Evolutionary conservation across 2,888 invertebrate genomes (phyloP), one percentile per base, ranked within the genome.

Genomic region (Trachelus iudaicus): DNA sequence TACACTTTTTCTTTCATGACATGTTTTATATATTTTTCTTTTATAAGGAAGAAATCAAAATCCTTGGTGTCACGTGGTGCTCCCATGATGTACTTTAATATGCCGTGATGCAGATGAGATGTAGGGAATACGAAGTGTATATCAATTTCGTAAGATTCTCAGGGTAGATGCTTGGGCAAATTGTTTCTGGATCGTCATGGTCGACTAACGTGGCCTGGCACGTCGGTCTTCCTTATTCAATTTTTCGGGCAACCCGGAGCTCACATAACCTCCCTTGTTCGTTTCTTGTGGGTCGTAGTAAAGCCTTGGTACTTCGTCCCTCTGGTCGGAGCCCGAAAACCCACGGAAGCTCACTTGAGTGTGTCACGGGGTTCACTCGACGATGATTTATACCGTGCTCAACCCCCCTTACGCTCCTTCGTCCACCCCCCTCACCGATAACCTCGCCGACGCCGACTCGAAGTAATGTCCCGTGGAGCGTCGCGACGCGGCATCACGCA

Each of bases 121-220:
- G 15, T 15, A 15, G 2, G 40, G 40, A 23, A 69, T 12, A 30
- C 13, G 33, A 33, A 30, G 69, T 68, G 68, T 56, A 68, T 76
- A 78, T 78, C 73, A 76, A 73, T 78, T 78, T 76, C 73, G 69
- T 35, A 69, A 35, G 31, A 73, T 79, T 82, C 79, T 80, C 82
- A 78, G 73, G 78, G 75, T 73, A 77, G 73, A 80, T 79, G 79
- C 81, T 79, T 77, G 71, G 80, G 73, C 79, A 82, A 81, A 83
- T 82, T 81, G 80, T 79, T 79, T 80, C 73, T 76, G 78, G 77
- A 75, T 81, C 77, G 78, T 78, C 78, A 11, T 13, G 69, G 69
- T 69, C 69, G 69, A 4, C 40, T 15, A 40, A 40, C 33, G 69
- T 30, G 11, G 31, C 4, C 69, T 11, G 33, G 13, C 69, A 69